A percentile compares a stretch with the other conserved stretches of the same genome.
Conservation (phyloP, 1,140 invertebrate species). For the Drosophila bocqueti region DNA sequence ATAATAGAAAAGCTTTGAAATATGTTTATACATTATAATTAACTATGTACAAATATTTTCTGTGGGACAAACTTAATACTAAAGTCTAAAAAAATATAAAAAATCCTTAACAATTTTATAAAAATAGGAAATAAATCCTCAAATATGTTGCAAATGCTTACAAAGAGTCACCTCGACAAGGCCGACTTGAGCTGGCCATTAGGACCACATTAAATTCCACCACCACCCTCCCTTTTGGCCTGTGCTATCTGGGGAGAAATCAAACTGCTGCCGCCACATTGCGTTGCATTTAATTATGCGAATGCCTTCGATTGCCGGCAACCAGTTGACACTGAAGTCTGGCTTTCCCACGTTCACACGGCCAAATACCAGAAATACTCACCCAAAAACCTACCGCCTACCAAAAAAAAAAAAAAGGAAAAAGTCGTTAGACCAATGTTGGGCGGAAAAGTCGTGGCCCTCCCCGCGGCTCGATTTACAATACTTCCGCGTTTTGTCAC, state of each 20-base stretch:
- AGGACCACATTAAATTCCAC: slow-evolving; percentile 43
- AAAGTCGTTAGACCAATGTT: slow-evolving; percentile 62
- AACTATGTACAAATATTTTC: too few species aligned
- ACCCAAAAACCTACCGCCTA: slow-evolving; percentile 56
- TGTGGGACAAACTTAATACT: too few species aligned
- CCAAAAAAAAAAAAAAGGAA: slow-evolving; percentile 15
- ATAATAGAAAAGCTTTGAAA: too few species aligned
- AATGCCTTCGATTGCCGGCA: slow-evolving; percentile 52
- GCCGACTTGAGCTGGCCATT: slow-evolving; percentile 9
- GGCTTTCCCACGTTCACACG: slow-evolving; percentile 69
- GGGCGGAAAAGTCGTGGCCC: slow-evolving; percentile 30
- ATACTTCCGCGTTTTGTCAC: slow-evolving; percentile 78
- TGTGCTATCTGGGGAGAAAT: slow-evolving; percentile 55
- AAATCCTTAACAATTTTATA: not conserved
- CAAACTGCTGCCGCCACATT: slow-evolving; percentile 59
- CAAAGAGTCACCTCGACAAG: not conserved
- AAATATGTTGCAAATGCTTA: not conserved
- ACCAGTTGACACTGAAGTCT: slow-evolving; percentile 59
- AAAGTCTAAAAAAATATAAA: not conserved
- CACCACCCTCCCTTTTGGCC: slow-evolving; percentile 51
- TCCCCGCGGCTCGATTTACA: slow-evolving; percentile 55
- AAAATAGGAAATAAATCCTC: not conserved
- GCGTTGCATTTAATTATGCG: slow-evolving; percentile 74
- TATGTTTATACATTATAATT: too few species aligned
- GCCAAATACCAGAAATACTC: slow-evolving; percentile 14